A percentile compares a stretch with the other conserved stretches of the same genome.
Evolutionary conservation across 2,113 vertebrate genomes (phyloP).

Genomic region (Brachyhypopomus occidentalis): DNA sequence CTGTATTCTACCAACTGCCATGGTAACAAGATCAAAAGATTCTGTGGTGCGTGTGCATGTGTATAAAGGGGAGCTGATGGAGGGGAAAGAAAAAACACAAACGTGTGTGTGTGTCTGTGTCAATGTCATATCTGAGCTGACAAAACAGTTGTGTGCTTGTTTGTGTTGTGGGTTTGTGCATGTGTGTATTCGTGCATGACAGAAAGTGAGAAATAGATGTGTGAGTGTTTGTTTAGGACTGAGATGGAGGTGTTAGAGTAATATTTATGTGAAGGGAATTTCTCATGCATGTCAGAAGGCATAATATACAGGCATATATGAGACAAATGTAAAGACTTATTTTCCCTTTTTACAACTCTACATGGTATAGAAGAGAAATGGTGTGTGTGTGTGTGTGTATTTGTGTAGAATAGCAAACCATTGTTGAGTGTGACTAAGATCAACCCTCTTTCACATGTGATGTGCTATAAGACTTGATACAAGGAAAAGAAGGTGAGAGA

Average conservation of each 20-base stretch:
- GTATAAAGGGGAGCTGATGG: slow-evolving; percentile 33
- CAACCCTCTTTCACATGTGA: slow-evolving; percentile 12
- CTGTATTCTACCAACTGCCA: slow-evolving; percentile 74
- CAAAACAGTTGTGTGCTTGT: slow-evolving; percentile 17
- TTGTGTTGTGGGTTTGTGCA: slow-evolving; percentile 27
- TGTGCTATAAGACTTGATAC: slow-evolving; percentile 23
- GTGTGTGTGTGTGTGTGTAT: slow-evolving; percentile 13
- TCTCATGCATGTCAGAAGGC: neutral
- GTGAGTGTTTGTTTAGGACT: slow-evolving; percentile 32
- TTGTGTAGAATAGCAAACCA: slow-evolving; percentile 16
- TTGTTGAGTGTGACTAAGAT: slow-evolving; percentile 29
- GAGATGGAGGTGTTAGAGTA: slow-evolving; percentile 23
- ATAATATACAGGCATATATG: neutral
- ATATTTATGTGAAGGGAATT: neutral
- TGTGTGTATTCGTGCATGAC: slow-evolving; percentile 18
- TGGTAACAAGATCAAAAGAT: slow-evolving; percentile 66
- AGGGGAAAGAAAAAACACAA: slow-evolving; percentile 9
- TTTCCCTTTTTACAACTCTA: neutral
- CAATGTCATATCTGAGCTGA: slow-evolving; percentile 46
- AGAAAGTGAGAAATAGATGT: slow-evolving; percentile 20
- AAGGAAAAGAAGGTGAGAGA: neutral
- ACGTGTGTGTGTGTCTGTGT: slow-evolving; percentile 45
- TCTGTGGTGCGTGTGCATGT: slow-evolving; percentile 34
- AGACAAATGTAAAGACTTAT: slow-evolving; percentile 14
- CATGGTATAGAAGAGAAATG: neutral